Conservation (phyloP, 2,113 vertebrate species). For the Phalacrocorax carbo region DNA sequence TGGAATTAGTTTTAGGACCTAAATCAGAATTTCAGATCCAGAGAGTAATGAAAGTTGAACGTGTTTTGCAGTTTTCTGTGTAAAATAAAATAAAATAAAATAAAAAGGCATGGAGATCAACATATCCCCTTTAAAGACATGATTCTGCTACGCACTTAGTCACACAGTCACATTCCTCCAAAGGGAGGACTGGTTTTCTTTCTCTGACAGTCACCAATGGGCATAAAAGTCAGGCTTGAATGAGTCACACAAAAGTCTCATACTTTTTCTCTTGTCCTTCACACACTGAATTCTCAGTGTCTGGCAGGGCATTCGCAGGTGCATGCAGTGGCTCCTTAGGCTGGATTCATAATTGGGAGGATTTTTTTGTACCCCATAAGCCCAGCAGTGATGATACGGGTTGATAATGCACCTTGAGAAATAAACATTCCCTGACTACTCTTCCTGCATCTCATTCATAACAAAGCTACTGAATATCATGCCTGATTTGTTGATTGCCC, state of each 20-base stretch:
- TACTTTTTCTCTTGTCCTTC: neutral
- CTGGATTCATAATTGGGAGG: neutral
- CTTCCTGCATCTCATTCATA: neutral
- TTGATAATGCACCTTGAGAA: neutral
- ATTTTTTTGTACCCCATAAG: accelerated
- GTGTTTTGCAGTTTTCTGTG: neutral
- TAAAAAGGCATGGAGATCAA: neutral
- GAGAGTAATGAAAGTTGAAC: neutral
- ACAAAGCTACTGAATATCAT: neutral
- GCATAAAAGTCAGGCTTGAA: neutral
- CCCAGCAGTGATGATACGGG: neutral
- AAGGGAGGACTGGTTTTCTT: neutral
- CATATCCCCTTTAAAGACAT: neutral
- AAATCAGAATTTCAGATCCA: neutral
- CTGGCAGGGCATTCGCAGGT: neutral
- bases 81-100: neutral
- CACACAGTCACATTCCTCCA: neutral
- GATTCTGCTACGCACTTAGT: neutral
- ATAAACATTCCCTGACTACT: neutral
- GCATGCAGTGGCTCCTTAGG: neutral
- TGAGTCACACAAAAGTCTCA: neutral
- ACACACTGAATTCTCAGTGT: neutral
- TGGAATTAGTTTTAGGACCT: neutral
- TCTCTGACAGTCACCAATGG: neutral
- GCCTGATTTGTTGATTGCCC: neutral